phyloP scores from a whole-genome alignment of 2,113 vertebrate genomes.

The Cygnus buccinator region DNA sequence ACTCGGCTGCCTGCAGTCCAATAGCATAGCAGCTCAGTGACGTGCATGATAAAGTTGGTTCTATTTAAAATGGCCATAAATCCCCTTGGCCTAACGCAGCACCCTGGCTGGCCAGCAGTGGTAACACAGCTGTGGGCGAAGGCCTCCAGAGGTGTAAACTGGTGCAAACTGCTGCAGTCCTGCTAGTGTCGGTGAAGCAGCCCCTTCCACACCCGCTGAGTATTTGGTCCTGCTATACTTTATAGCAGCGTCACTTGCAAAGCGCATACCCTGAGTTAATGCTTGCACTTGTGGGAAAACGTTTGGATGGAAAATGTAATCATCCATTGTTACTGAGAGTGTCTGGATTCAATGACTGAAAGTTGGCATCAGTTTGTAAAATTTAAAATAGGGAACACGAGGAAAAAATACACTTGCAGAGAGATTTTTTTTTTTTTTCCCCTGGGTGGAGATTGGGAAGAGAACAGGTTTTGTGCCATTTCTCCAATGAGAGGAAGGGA shows the following conservation, averaged over 20 bases:
- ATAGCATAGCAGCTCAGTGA: constrained; percentile 23
- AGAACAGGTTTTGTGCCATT: constrained; percentile 23
- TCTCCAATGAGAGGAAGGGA: neutral
- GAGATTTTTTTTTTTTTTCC: neutral
- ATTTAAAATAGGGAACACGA: constrained; percentile 30
- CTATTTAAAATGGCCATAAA: constrained; percentile 53
- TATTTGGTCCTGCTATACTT: neutral
- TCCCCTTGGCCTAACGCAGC: neutral
- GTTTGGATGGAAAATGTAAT: constrained; percentile 26
- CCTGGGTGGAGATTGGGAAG: neutral
- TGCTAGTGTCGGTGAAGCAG: neutral
- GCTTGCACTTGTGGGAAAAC: constrained; percentile 14
- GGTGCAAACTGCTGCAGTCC: neutral
- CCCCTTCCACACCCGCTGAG: neutral
- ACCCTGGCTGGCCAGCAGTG: neutral
- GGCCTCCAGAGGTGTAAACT: neutral
- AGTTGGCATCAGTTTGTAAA: neutral
- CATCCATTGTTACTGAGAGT: constrained; percentile 3
- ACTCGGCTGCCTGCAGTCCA: constrained; percentile 33
- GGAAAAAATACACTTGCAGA: neutral
- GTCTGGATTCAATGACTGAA: constrained; percentile 53
- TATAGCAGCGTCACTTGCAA: neutral
- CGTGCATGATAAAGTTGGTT: neutral
- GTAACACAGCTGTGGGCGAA: neutral
- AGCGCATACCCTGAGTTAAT: constrained; percentile 1